Evolutionary conservation across 1,140 invertebrate species (phyloP).

Genomic region (Periplaneta americana): DNA sequence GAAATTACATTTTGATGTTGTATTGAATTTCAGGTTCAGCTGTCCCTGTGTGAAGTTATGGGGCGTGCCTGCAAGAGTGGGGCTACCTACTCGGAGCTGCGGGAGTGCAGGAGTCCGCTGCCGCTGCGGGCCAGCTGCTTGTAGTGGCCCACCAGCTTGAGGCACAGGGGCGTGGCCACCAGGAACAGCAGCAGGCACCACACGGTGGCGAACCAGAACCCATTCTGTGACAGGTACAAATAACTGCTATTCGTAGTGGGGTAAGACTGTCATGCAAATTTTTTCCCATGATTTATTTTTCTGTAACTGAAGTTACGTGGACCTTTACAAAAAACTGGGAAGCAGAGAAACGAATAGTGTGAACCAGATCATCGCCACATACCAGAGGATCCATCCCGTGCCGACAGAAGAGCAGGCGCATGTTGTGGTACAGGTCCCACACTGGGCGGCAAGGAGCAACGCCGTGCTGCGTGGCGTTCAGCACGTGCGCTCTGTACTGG

Average conservation of each 20-base stretch:
- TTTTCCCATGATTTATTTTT: too few species aligned
- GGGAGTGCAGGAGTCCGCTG: background rate
- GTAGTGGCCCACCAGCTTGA: conserved; percentile 25
- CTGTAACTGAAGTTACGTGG: too few species aligned
- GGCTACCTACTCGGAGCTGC: conserved; percentile 1
- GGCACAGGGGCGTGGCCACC: conserved; percentile 33
- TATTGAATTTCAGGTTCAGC: too few species aligned
- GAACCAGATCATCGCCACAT: too few species aligned
- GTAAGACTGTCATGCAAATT: background rate
- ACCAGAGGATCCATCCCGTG: conserved; percentile 65
- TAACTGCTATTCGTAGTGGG: too few species aligned
- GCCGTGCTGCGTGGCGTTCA: conserved; percentile 50
- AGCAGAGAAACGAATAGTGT: too few species aligned
- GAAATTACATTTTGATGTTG: too few species aligned
- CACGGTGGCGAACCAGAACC: conserved; percentile 48
- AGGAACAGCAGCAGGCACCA: conserved; percentile 36
- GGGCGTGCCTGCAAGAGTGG: too few species aligned
- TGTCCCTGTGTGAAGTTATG: too few species aligned
- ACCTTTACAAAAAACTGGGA: too few species aligned
- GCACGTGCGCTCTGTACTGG: conserved; percentile 58
- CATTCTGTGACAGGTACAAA: conserved; percentile 47
- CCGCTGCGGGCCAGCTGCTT: background rate
- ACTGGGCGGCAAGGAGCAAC: conserved; percentile 65
- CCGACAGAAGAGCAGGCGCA: conserved; percentile 57
- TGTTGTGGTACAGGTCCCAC: conserved; percentile 60